These are phyloP conservation scores for Hypotaenidia philippensis DNA, from an alignment of 2,797 vertebrate genomes.

Conservation along the genomic window DNA sequence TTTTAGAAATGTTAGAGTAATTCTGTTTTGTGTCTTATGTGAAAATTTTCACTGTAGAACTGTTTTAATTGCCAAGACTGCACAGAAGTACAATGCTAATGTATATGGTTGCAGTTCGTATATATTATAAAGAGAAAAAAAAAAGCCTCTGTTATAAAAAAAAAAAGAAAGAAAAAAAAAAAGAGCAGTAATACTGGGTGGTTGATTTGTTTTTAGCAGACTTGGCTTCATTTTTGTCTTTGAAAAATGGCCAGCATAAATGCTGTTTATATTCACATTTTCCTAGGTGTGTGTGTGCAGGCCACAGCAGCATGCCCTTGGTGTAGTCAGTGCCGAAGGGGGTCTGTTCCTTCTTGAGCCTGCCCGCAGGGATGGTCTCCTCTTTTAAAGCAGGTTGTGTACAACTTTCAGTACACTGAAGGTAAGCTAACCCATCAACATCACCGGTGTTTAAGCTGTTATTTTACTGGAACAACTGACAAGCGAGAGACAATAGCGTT, in stretches of 20 bases:
- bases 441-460: constrained; percentile 85
- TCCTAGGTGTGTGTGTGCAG: constrained; percentile 92
- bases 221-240: constrained; percentile 87
- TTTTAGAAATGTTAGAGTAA: constrained; percentile 86
- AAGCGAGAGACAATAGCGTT: constrained; percentile 79
- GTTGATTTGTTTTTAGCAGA: constrained; percentile 87
- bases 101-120: constrained; percentile 83
- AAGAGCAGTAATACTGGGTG: constrained; percentile 82
- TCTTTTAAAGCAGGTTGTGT: constrained; percentile 94
- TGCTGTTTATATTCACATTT: constrained; percentile 93
- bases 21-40: constrained; percentile 85
- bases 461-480: constrained; percentile 82
- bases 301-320: constrained; percentile 91
- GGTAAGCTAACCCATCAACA: constrained; percentile 92
- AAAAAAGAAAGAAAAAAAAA: constrained; percentile 12
- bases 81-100: constrained; percentile 83
- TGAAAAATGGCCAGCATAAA: constrained; percentile 90
- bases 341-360: constrained; percentile 91
- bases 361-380: constrained; percentile 91
- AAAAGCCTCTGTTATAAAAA: constrained; percentile 78
- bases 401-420: constrained; percentile 94
- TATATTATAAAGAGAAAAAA: constrained; percentile 69
- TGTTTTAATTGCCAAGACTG: constrained; percentile 88
- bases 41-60: constrained; percentile 86
- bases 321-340: constrained; percentile 92